Conservation (phyloP, 2,113 vertebrate species). For the Isurus oxyrinchus region DNA sequence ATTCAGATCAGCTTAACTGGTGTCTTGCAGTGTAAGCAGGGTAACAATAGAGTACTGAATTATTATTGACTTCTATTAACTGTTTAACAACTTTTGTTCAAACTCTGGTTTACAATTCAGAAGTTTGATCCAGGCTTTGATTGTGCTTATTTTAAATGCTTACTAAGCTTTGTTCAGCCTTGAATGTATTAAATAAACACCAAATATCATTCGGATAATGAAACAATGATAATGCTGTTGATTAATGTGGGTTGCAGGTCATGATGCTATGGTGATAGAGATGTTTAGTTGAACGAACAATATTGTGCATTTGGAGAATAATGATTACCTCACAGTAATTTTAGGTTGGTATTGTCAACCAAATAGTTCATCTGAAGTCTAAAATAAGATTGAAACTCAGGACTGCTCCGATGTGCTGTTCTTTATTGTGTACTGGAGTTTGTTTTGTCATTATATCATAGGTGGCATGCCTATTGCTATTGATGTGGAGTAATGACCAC, state of each 20-base stretch:
- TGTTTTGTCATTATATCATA: not conserved
- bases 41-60: not conserved
- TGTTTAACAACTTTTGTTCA: not conserved
- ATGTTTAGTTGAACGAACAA: not conserved
- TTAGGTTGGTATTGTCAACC: not conserved
- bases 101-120: not conserved
- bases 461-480: not conserved
- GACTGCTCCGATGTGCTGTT: not conserved
- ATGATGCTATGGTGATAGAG: not conserved
- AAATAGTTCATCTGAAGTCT: not conserved
- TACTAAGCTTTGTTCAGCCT: not conserved
- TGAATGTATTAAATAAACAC: not conserved
- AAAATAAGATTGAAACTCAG: not conserved
- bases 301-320: not conserved
- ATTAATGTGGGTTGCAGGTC: not conserved
- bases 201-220: not conserved
- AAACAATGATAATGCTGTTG: not conserved
- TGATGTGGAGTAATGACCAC: not conserved
- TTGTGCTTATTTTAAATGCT: not conserved
- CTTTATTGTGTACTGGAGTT: not conserved
- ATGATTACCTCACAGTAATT: not conserved
- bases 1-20: not conserved
- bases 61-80: not conserved
- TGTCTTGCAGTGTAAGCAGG: not conserved
- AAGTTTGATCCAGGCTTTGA: not conserved